These are phyloP conservation scores for Orcinus orca DNA, from an alignment of 2,113 vertebrate genomes.

Conservation along the genomic window DNA sequence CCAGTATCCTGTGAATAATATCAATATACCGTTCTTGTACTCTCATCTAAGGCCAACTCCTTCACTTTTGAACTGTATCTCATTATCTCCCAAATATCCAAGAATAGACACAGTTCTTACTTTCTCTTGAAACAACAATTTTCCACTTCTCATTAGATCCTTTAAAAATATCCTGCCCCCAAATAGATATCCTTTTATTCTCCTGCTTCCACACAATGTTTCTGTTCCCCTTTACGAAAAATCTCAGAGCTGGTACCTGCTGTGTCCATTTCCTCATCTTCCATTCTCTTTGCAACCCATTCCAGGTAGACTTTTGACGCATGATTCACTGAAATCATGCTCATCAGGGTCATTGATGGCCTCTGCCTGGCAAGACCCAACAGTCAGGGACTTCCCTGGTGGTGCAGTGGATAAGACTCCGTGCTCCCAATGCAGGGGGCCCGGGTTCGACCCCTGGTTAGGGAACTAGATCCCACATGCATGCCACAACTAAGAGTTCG, in stretches of 20 bases:
- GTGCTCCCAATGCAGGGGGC: no score
- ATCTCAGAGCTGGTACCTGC: background rate
- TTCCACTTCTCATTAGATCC: background rate
- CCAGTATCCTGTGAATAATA: background rate
- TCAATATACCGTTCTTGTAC: background rate
- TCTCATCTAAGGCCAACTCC: background rate
- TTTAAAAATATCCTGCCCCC: background rate
- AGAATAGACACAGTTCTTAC: background rate
- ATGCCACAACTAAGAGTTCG: no score
- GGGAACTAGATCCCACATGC: no score
- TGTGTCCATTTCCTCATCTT: background rate
- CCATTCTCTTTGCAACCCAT: background rate
- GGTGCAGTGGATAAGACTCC: no score
- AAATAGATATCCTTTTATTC: background rate
- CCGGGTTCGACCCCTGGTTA: no score
- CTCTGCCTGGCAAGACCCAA: background rate
- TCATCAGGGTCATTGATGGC: background rate
- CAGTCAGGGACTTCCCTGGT: background rate
- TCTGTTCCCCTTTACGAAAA: background rate
- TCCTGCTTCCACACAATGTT: background rate
- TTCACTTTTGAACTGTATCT: background rate
- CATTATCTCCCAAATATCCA: background rate
- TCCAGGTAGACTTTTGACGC: background rate
- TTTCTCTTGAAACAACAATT: background rate
- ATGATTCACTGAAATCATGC: background rate